Conservation (phyloP, 1,140 invertebrate species). For the Leptopilina boulardi region DNA sequence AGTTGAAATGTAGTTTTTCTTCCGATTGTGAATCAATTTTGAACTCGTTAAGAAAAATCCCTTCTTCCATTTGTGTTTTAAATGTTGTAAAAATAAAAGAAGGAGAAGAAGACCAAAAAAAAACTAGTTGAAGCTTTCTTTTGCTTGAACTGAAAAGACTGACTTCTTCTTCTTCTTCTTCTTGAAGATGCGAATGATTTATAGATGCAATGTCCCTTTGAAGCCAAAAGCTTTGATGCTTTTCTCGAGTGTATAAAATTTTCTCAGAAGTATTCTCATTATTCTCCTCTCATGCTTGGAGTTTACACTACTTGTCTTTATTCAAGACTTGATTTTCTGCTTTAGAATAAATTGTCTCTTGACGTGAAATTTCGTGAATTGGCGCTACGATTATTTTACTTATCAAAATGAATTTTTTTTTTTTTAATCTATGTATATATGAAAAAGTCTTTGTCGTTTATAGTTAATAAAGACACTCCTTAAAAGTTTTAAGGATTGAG, state of each 20-base stretch:
- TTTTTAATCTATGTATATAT: no score
- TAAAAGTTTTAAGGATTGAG: neutral
- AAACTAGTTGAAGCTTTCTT: neutral
- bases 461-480: no score
- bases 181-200: neutral
- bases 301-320: neutral
- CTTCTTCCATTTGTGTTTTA: constrained; percentile 12
- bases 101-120: no score
- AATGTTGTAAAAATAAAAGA: no score
- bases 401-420: no score
- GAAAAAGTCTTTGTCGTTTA: no score
- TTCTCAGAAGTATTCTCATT: constrained; percentile 27
- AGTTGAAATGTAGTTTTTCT: neutral
- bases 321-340: neutral
- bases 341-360: neutral
- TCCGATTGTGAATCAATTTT: neutral
- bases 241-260: neutral
- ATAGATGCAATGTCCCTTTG: constrained; percentile 15
- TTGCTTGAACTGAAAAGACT: neutral
- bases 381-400: no score
- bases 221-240: constrained; percentile 14
- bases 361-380: no score
- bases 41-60: constrained; percentile 4
- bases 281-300: constrained; percentile 3
- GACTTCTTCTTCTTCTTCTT: no score